Conservation (phyloP, 1,140 invertebrate genomes). For the Tetramorium alpestre region DNA sequence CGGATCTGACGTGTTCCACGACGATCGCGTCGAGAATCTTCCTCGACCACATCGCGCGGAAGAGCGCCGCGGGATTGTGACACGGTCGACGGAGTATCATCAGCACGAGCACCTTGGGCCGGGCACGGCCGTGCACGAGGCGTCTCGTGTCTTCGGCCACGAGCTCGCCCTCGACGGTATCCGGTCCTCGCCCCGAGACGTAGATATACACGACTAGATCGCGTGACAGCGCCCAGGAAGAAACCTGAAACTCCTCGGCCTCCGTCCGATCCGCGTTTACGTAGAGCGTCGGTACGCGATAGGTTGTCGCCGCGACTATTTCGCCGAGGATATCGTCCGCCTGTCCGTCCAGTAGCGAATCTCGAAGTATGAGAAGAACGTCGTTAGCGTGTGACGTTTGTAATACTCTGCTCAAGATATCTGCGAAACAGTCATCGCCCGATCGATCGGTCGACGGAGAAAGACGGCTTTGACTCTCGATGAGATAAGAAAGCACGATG, state of each 20-base stretch:
- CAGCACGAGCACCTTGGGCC: constrained; percentile 8
- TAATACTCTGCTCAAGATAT: constrained; percentile 21
- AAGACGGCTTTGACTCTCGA: background rate
- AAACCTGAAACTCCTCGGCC: constrained; percentile 29
- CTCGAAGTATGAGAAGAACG: constrained; percentile 1
- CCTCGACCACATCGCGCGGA: constrained; percentile 10
- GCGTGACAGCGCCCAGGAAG: constrained; percentile 33
- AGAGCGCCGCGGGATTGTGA: background rate
- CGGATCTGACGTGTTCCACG: background rate
- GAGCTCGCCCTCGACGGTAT: constrained; percentile 21
- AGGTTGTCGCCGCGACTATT: constrained; percentile 7
- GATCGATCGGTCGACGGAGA: background rate
- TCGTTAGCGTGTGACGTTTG: constrained; percentile 10
- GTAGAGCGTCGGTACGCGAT: background rate
- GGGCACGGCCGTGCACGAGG: background rate
- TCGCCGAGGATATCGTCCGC: constrained; percentile 2
- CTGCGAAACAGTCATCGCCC: background rate
- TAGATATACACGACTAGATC: constrained; percentile 46
- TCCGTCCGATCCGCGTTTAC: constrained; percentile 9
- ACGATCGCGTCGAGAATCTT: constrained; percentile 27
- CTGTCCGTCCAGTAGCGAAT: background rate
- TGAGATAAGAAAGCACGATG: background rate
- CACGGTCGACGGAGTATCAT: constrained; percentile 28
- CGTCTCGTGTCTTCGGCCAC: constrained; percentile 2
- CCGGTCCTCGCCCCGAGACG: constrained; percentile 25